Percentiles rank a stretch among this genome's conserved stretches.
Evolutionary conservation across 2,113 vertebrate species (phyloP).

Genomic region (Aramus guarauna): DNA sequence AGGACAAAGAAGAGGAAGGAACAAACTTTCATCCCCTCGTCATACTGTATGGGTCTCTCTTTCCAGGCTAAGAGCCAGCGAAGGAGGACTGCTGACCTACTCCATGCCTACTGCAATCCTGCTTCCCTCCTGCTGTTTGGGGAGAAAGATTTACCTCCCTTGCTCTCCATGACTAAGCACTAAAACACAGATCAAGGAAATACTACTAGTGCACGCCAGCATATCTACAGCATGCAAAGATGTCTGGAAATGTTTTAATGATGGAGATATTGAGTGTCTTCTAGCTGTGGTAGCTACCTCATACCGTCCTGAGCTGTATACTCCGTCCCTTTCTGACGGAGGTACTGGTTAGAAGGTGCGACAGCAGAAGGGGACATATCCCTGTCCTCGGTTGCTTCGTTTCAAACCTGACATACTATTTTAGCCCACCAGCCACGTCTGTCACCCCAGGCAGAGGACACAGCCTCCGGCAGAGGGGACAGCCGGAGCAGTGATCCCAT

Average conservation of each 20-base stretch:
- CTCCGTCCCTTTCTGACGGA: accelerated
- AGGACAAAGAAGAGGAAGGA: not conserved
- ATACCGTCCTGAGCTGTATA: accelerated
- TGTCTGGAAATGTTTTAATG: not conserved
- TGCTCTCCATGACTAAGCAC: not conserved
- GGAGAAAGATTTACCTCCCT: not conserved
- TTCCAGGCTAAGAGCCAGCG: not conserved
- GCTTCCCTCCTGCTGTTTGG: accelerated
- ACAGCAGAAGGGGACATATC: not conserved
- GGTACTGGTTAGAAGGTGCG: not conserved
- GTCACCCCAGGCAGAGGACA: not conserved
- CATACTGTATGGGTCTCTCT: not conserved
- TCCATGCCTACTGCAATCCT: not conserved
- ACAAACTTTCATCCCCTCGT: not conserved
- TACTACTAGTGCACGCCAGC: not conserved
- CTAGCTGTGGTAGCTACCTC: not conserved
- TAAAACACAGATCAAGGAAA: not conserved
- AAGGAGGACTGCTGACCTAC: not conserved
- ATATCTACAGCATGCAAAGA: not conserved
- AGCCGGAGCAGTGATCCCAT: accelerated
- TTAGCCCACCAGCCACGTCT: not conserved
- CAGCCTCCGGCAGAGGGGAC: not conserved
- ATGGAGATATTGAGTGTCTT: accelerated
- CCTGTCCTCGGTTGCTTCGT: not conserved
- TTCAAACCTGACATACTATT: not conserved